Conservation (phyloP, 2,797 vertebrate species). For the Sebastes diploproa region DNA sequence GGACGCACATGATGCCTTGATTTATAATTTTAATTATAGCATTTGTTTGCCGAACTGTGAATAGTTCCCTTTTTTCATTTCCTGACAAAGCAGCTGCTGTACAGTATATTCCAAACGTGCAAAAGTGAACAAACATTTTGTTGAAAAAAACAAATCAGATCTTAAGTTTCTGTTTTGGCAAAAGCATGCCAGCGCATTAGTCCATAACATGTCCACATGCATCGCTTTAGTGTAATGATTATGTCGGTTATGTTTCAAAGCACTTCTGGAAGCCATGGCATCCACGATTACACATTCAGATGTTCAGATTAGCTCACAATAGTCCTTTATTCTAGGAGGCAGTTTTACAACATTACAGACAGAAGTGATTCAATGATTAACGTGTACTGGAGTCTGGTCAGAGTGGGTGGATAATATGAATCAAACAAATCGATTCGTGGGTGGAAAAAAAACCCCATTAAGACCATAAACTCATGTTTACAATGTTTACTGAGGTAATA, state of each 20-base stretch:
- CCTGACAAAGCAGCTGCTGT: too few relatives aligned
- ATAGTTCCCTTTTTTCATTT: too few relatives aligned
- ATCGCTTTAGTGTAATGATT: not conserved
- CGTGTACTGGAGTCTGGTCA: constrained; percentile 1
- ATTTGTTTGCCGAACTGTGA: too few relatives aligned
- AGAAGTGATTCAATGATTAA: constrained; percentile 65
- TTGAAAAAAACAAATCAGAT: too few relatives aligned
- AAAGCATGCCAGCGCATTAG: not conserved
- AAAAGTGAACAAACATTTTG: too few relatives aligned
- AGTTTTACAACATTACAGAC: constrained; percentile 33
- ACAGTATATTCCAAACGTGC: too few relatives aligned
- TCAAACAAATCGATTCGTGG: not conserved
- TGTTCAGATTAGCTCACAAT: constrained; percentile 3
- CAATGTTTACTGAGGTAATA: too few relatives aligned
- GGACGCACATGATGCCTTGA: too few relatives aligned
- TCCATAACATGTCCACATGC: not conserved
- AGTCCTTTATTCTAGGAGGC: not conserved
- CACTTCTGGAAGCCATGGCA: not conserved
- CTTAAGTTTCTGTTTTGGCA: not conserved
- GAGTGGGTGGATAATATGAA: constrained; percentile 17
- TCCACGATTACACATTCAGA: not conserved
- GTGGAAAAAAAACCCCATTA: not conserved
- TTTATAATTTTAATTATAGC: too few relatives aligned
- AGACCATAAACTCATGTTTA: too few relatives aligned
- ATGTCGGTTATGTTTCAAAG: not conserved